phyloP scores from a whole-genome alignment of 2,113 vertebrate genomes.

The Prunella fulvescens region DNA sequence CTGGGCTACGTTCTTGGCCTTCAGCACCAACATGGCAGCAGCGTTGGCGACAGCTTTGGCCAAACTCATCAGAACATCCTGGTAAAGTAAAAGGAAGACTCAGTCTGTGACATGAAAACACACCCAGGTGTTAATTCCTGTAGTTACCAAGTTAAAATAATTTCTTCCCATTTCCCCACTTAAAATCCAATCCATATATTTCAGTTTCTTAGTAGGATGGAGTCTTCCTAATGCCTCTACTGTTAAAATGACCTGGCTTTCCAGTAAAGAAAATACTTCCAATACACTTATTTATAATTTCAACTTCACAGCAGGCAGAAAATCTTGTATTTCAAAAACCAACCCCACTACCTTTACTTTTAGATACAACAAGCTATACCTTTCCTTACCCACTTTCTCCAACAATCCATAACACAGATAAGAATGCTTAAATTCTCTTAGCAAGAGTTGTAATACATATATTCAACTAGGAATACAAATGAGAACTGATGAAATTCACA shows the following conservation, averaged over 20 bases:
- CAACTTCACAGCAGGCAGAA: background rate
- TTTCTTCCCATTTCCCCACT: background rate
- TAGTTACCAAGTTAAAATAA: background rate
- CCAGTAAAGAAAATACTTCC: background rate
- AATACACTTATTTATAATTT: background rate
- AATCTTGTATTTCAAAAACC: background rate
- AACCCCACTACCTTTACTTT: background rate
- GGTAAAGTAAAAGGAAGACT: conserved; percentile 1
- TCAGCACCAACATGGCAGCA: conserved; percentile 96
- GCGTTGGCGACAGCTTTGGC: conserved; percentile 98
- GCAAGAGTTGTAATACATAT: background rate
- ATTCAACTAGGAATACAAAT: background rate
- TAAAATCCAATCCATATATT: background rate
- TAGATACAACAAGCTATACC: background rate
- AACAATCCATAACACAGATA: background rate
- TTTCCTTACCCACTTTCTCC: background rate
- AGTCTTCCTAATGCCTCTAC: background rate
- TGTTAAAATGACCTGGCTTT: background rate
- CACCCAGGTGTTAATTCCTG: background rate
- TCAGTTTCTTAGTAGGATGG: background rate
- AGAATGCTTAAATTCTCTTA: background rate
- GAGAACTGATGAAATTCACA: background rate
- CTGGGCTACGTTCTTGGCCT: conserved; percentile 98
- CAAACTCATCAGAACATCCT: conserved; percentile 98
- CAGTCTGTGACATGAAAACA: background rate